phyloP scores from a whole-genome alignment of 2,113 vertebrate species.

The Hemichromis elongatus region DNA sequence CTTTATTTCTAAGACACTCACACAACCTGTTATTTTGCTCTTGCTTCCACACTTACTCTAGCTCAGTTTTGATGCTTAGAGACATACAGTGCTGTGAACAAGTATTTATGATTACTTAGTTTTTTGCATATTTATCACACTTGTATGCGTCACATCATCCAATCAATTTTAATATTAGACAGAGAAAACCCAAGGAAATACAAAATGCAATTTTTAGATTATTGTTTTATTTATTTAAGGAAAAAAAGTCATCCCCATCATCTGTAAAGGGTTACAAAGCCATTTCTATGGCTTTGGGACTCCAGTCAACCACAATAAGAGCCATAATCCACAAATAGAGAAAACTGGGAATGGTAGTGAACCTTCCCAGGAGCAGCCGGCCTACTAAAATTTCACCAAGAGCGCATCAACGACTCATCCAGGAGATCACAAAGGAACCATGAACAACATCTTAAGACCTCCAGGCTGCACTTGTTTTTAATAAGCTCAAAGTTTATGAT shows the following conservation, averaged over 20 bases:
- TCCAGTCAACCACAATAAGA: neutral
- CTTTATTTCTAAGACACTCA: neutral
- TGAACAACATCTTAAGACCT: neutral
- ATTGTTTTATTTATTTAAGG: neutral
- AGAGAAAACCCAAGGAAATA: neutral
- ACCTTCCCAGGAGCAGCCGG: neutral
- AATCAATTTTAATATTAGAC: neutral
- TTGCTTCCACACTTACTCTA: neutral
- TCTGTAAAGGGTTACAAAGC: neutral
- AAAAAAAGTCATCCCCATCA: rapidly evolving
- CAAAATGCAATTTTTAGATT: neutral
- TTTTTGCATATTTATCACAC: neutral
- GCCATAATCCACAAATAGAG: neutral
- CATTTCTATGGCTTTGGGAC: neutral
- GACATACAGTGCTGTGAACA: neutral
- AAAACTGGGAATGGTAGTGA: neutral
- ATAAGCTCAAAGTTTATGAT: neutral
- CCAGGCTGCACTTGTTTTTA: neutral
- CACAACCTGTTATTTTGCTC: neutral
- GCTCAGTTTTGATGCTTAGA: neutral
- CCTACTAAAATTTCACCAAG: neutral
- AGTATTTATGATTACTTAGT: neutral
- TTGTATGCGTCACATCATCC: neutral
- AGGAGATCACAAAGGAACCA: neutral
- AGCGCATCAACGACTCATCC: neutral